Evolutionary conservation across 1,140 invertebrate genomes (phyloP), one percentile per base, ranked within the genome.

Genomic region (Philopotamus ludificatus): DNA sequence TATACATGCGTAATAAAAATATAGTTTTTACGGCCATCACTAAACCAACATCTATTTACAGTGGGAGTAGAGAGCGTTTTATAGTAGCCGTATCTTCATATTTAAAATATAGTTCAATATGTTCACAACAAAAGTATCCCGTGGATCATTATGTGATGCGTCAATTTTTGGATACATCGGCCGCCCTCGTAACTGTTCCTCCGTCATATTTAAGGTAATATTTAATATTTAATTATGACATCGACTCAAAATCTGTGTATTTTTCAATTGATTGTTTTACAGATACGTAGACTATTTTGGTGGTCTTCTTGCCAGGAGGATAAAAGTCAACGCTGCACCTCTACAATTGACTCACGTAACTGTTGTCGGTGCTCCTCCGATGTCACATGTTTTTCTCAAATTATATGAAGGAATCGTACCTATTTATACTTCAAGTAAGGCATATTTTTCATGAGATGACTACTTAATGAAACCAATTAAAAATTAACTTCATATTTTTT

Each of bases 61-160:
- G 68, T 68, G 88, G 88, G 39, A 85, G 85, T 71, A 85, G 89
- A 71, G 89, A 92, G 68, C 84, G 93, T 57, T 82, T 94, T 18
- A 93, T 92, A 42, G 89, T 95, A 42, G 86, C 94, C 65, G 88
- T 96, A 59, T 91, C 92, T 10, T 91, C 93, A 7, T 96, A 94
- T 79, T 93, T 95, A 89, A 91, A 95, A 79, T 96, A 96, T 80
- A 93, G 90, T 68, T 93, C 88, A 73, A 94, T 96, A 70, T 95
- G 93, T 79, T 90, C 92, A 28, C 89, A 87, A 71, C 89, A 90
- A 47, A 92, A 95, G 77, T 90, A 94, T 75, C 92, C 92, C 9
- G 83, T 95, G 61, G 94, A 96, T 79, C 84, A 92, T 73, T 95
- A 93, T 77, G 91, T 93, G 22, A 96, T 97, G 93, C 86, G 93